These are phyloP conservation scores for Eonycteris spelaea DNA, from an alignment of 2,113 vertebrate genomes.

Conservation along the genomic window DNA sequence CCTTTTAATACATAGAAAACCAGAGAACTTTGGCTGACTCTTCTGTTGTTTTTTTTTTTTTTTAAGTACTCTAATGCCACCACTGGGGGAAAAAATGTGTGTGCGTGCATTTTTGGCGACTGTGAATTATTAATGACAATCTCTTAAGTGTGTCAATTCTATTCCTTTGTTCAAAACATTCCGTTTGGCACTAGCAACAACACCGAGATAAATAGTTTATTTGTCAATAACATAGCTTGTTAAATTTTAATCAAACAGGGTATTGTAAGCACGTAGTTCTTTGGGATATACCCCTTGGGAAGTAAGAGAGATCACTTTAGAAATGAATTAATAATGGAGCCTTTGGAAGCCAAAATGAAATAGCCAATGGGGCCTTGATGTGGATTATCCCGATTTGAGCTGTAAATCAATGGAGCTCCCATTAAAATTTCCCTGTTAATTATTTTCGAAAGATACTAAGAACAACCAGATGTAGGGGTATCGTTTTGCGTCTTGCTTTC, in stretches of 20 bases:
- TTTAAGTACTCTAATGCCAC: neutral
- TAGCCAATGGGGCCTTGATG: conserved; percentile 16
- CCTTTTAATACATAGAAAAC: conserved; percentile 36
- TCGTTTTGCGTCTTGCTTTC: conserved; percentile 24
- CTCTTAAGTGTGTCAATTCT: conserved; percentile 61
- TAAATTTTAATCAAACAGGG: conserved; percentile 82
- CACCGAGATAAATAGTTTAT: conserved; percentile 70
- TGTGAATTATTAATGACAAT: conserved; percentile 68
- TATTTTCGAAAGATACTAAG: conserved; percentile 48
- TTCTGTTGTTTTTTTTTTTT: neutral
- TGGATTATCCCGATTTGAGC: conserved; percentile 57
- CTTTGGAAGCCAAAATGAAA: conserved; percentile 64
- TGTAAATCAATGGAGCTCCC: conserved; percentile 49
- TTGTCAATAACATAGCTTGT: conserved; percentile 78
- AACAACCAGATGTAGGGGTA: neutral
- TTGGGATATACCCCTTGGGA: conserved; percentile 69
- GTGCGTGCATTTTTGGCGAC: neutral
- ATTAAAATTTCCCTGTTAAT: conserved; percentile 52
- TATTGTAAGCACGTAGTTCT: conserved; percentile 70
- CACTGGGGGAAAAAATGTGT: neutral
- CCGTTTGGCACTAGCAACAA: conserved; percentile 47
- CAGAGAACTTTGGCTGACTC: conserved; percentile 17
- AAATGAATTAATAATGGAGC: conserved; percentile 79
- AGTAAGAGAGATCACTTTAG: conserved; percentile 72
- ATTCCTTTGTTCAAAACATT: conserved; percentile 64